Evolutionary conservation across 1,140 invertebrate genomes (phyloP).

Genomic region (Meloidogyne floridensis): DNA sequence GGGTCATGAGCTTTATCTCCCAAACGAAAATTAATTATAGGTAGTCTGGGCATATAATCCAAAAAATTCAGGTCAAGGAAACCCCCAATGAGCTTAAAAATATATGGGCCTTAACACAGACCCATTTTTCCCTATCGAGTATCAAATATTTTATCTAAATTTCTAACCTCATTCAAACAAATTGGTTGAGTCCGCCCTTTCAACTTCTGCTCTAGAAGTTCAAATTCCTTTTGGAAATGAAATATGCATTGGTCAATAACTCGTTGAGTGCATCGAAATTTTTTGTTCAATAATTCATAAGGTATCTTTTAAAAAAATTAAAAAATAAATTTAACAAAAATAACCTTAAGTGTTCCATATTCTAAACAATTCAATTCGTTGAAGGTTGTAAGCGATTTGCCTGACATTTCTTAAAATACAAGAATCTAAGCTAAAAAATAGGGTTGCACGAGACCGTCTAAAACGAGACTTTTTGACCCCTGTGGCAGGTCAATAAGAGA

Average conservation of each 20-base stretch:
- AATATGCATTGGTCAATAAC: constrained; percentile 47
- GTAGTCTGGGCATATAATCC: too few relatives aligned
- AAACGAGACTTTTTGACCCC: too few relatives aligned
- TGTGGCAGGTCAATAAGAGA: too few relatives aligned
- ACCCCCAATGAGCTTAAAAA: too few relatives aligned
- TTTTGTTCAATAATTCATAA: constrained; percentile 96
- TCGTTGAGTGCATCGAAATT: constrained; percentile 79
- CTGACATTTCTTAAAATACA: constrained; percentile 18
- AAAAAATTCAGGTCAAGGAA: too few relatives aligned
- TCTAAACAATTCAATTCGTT: constrained; percentile 38
- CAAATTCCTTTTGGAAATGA: constrained; percentile 47
- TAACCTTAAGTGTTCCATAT: constrained; percentile 33
- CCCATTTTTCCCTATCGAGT: too few relatives aligned
- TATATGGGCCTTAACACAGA: too few relatives aligned
- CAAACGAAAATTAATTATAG: too few relatives aligned
- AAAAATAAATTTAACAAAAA: constrained; percentile 31
- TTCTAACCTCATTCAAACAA: constrained; percentile 36
- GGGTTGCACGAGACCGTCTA: too few relatives aligned
- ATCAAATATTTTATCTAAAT: background rate
- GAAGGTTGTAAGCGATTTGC: constrained; percentile 27
- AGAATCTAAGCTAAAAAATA: background rate
- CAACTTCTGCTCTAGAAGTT: constrained; percentile 39
- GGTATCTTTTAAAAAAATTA: constrained; percentile 73
- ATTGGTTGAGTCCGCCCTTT: constrained; percentile 37
- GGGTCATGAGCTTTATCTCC: too few relatives aligned